Evolutionary conservation across 2,888 invertebrate genomes (phyloP).

Genomic region (Microchrysa polita): DNA sequence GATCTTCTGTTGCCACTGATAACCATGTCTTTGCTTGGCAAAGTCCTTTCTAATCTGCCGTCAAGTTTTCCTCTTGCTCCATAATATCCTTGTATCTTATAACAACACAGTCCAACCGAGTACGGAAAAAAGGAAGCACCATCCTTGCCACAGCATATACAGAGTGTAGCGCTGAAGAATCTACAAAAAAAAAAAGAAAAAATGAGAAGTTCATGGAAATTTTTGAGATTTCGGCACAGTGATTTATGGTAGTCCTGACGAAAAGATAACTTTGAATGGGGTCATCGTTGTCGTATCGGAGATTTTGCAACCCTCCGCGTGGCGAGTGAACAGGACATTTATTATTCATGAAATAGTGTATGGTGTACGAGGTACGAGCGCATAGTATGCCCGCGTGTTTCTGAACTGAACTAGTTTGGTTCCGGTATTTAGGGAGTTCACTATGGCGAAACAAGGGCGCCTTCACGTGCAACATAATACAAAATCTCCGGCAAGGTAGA

Average conservation of each 20-base stretch:
- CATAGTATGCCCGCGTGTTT: neutral
- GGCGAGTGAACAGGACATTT: slow-evolving; percentile 44
- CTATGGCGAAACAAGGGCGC: slow-evolving; percentile 21
- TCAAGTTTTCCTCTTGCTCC: slow-evolving; percentile 14
- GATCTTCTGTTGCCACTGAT: slow-evolving; percentile 10
- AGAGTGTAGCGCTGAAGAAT: too few species aligned
- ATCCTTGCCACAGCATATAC: neutral
- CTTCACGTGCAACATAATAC: neutral
- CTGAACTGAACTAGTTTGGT: slow-evolving; percentile 35
- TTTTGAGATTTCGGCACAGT: slow-evolving; percentile 44
- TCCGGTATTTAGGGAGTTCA: slow-evolving; percentile 24
- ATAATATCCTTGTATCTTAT: too few species aligned
- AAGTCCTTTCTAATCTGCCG: slow-evolving; percentile 40
- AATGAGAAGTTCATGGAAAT: slow-evolving; percentile 46
- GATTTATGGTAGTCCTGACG: slow-evolving; percentile 49
- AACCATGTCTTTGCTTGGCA: slow-evolving; percentile 3
- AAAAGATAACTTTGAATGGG: slow-evolving; percentile 46
- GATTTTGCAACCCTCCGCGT: slow-evolving; percentile 35
- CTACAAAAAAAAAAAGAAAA: too few species aligned
- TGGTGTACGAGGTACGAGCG: too few species aligned
- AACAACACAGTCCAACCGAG: too few species aligned
- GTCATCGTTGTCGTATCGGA: slow-evolving; percentile 26
- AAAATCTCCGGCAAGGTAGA: too few species aligned
- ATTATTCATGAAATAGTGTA: slow-evolving; percentile 49
- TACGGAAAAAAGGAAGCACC: neutral